These are phyloP conservation scores for Drosophila albomicans DNA, from an alignment of 1,140 invertebrate genomes.

Conservation along the genomic window DNA sequence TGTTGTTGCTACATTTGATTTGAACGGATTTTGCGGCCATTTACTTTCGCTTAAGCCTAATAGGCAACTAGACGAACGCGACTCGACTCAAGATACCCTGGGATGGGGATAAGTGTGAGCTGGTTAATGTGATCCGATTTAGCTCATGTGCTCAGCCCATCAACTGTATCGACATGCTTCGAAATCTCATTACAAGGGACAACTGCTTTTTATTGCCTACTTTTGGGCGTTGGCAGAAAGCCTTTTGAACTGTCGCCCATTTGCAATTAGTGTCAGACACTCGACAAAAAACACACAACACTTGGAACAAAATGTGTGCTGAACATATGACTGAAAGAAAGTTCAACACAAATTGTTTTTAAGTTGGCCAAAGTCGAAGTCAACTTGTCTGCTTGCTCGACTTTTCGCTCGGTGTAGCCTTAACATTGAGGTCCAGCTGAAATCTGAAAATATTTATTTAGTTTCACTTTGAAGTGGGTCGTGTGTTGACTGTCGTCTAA, in stretches of 20 bases:
- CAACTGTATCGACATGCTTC: slow-evolving; percentile 14
- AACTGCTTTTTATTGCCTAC: slow-evolving; percentile 55
- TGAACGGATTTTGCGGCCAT: slow-evolving; percentile 52
- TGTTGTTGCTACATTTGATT: slow-evolving; percentile 23
- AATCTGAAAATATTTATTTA: slow-evolving; percentile 79
- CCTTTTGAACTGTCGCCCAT: slow-evolving; percentile 65
- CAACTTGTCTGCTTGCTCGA: background rate
- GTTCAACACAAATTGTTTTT: background rate
- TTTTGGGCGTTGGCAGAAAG: slow-evolving; percentile 51
- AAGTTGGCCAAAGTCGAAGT: background rate
- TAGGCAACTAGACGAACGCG: background rate
- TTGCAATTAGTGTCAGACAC: slow-evolving; percentile 67
- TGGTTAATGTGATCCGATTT: slow-evolving; percentile 1
- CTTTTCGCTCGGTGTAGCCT: slow-evolving; percentile 10
- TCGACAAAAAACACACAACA: background rate
- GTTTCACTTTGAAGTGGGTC: slow-evolving; percentile 68
- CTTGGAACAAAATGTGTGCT: background rate
- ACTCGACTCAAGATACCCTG: background rate
- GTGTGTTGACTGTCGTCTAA: slow-evolving; percentile 12
- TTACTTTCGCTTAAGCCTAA: slow-evolving; percentile 51
- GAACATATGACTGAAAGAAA: background rate
- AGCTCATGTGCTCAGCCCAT: background rate
- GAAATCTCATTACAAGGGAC: slow-evolving; percentile 8
- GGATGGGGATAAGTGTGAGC: background rate
- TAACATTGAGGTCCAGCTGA: slow-evolving; percentile 9